Conservation (phyloP, 2,113 vertebrate genomes). For the Colaptes auratus region DNA sequence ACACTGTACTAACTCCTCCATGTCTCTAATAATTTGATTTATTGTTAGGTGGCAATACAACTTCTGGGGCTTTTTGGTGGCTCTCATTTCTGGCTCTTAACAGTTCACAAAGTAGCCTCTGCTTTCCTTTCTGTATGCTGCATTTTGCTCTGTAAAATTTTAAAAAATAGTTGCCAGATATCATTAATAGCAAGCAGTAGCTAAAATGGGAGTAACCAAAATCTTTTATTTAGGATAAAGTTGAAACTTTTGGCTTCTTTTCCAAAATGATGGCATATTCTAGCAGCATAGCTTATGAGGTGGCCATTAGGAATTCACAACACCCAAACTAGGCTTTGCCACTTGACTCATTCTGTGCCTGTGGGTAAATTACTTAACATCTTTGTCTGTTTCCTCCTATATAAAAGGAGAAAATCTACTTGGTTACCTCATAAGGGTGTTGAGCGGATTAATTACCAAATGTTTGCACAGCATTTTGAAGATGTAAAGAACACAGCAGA, state of each 20-base stretch:
- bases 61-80: constrained; percentile 10
- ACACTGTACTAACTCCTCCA: constrained; percentile 66
- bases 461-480: constrained; percentile 20
- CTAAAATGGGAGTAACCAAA: background rate
- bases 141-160: background rate
- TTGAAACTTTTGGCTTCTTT: background rate
- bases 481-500: background rate
- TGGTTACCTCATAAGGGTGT: constrained; percentile 25
- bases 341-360: constrained; percentile 40
- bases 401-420: constrained; percentile 24
- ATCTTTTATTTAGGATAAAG: background rate
- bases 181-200: background rate
- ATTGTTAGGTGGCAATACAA: constrained; percentile 33
- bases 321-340: background rate
- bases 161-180: background rate
- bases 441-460: constrained; percentile 34
- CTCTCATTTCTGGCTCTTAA: constrained; percentile 12
- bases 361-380: constrained; percentile 26
- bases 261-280: background rate
- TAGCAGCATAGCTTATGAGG: background rate
- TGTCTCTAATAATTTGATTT: constrained; percentile 48
- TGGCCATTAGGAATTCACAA: background rate
- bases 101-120: background rate
- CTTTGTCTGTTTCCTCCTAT: constrained; percentile 30
- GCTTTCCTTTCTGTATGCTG: constrained; percentile 21